Evolutionary conservation across 2,113 vertebrate species (phyloP).

Genomic region (Halichoeres trimaculatus): DNA sequence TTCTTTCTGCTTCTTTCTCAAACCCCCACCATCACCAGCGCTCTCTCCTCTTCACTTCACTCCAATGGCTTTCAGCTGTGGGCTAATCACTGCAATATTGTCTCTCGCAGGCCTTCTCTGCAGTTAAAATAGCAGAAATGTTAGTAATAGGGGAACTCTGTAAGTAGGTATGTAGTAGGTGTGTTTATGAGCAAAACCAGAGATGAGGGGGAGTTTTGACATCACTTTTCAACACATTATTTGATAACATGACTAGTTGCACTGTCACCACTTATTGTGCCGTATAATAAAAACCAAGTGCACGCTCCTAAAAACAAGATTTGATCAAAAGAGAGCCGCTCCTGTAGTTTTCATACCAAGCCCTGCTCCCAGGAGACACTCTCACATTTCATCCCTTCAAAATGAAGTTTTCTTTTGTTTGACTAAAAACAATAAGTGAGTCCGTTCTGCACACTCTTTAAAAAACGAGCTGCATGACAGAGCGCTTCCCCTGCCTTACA

Average conservation of each 20-base stretch:
- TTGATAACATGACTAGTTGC: background rate
- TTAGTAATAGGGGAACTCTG: constrained; percentile 40
- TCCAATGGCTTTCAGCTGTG: constrained; percentile 80
- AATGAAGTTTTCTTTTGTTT: constrained; percentile 33
- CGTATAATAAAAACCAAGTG: constrained; percentile 10
- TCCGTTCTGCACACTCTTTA: constrained; percentile 29
- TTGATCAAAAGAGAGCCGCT: background rate
- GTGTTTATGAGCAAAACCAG: constrained; percentile 26
- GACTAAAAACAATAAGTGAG: background rate
- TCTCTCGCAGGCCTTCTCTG: constrained; percentile 44
- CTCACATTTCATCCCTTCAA: background rate
- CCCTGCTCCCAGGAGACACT: background rate
- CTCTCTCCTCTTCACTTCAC: constrained; percentile 64
- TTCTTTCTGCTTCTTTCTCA: constrained; percentile 25
- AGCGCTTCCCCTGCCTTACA: constrained; percentile 20
- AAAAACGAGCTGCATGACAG: constrained; percentile 56
- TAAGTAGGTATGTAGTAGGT: constrained; percentile 42
- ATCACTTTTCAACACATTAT: constrained; percentile 15
- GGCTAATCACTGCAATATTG: constrained; percentile 73
- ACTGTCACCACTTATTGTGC: constrained; percentile 1
- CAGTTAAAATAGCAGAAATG: constrained; percentile 57
- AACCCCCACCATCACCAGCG: constrained; percentile 6
- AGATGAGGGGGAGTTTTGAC: constrained; percentile 15
- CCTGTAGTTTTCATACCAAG: background rate
- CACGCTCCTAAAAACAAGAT: background rate